Percentiles rank a stretch among this genome's conserved stretches.
Evolutionary conservation across 2,888 invertebrate genomes (phyloP).

Genomic region (Rhingia campestris): DNA sequence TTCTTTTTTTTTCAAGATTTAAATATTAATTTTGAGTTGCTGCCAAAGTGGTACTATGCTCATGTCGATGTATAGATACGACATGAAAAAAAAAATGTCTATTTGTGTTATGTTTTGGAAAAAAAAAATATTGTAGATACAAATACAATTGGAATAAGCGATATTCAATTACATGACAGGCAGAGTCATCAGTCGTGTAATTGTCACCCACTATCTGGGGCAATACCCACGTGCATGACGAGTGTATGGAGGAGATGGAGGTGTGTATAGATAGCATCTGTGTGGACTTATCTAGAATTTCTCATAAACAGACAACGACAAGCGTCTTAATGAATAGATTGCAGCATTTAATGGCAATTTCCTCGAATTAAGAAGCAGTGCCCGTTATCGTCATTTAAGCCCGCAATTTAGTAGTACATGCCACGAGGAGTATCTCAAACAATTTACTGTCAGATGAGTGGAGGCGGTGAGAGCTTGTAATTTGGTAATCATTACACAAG

Average conservation of each 20-base stretch:
- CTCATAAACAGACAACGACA: constrained; percentile 4
- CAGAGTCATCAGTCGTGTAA: background rate
- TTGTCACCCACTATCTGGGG: too few relatives aligned
- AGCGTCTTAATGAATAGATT: constrained; percentile 69
- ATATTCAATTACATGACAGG: constrained; percentile 6
- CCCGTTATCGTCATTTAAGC: too few relatives aligned
- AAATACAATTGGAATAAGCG: background rate
- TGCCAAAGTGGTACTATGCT: constrained; percentile 56
- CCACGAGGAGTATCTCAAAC: background rate
- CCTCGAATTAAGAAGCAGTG: constrained; percentile 64
- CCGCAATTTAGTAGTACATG: too few relatives aligned
- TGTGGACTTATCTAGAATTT: constrained; percentile 1
- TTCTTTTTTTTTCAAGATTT: constrained; percentile 31
- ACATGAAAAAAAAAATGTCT: constrained; percentile 39
- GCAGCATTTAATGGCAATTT: constrained; percentile 72
- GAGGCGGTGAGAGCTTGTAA: constrained; percentile 27
- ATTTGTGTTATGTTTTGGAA: constrained; percentile 43
- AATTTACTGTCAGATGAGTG: constrained; percentile 12
- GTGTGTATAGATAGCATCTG: background rate
- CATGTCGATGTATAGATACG: constrained; percentile 8
- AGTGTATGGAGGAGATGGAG: too few relatives aligned
- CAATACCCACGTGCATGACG: too few relatives aligned
- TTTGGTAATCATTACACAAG: constrained; percentile 45
- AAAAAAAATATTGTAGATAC: constrained; percentile 21
- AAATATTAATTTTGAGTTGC: constrained; percentile 61